These are phyloP conservation scores for Bibio marci DNA, from an alignment of 2,888 invertebrate species.

Conservation along the genomic window DNA sequence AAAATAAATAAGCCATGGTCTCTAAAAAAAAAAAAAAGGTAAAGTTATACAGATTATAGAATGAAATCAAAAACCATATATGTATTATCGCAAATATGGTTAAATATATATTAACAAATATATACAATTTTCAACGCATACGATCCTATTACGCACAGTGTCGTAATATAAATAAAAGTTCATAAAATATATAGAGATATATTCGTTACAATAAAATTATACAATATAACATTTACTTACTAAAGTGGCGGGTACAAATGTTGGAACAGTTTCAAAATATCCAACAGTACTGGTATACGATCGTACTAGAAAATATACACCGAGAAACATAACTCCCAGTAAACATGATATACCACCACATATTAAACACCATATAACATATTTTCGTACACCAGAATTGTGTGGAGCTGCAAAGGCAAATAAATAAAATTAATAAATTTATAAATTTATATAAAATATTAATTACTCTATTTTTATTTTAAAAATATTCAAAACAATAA, in stretches of 20 bases:
- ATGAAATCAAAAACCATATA: no score
- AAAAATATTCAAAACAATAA: background rate
- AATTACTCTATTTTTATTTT: no score
- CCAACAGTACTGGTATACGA: slow-evolving; percentile 55
- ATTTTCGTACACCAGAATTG: slow-evolving; percentile 39
- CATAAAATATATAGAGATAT: no score
- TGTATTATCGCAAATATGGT: no score
- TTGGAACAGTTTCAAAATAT: slow-evolving; percentile 85
- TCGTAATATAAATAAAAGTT: no score
- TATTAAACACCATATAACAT: slow-evolving; percentile 59
- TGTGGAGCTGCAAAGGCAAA: slow-evolving; percentile 24
- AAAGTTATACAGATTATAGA: no score
- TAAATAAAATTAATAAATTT: background rate
- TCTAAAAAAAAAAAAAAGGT: no score
- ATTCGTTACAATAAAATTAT: background rate
- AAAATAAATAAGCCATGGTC: no score
- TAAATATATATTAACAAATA: no score
- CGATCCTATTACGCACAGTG: no score
- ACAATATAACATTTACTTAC: slow-evolving; percentile 36
- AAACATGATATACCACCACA: slow-evolving; percentile 59
- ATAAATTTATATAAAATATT: no score
- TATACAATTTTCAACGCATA: no score
- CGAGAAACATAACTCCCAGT: slow-evolving; percentile 54
- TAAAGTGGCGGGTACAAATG: slow-evolving; percentile 82
- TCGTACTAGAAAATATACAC: slow-evolving; percentile 57